Base-by-base conservation (phyloP, 2,797 vertebrate species). In the Sebastes aleutianus region DNA sequence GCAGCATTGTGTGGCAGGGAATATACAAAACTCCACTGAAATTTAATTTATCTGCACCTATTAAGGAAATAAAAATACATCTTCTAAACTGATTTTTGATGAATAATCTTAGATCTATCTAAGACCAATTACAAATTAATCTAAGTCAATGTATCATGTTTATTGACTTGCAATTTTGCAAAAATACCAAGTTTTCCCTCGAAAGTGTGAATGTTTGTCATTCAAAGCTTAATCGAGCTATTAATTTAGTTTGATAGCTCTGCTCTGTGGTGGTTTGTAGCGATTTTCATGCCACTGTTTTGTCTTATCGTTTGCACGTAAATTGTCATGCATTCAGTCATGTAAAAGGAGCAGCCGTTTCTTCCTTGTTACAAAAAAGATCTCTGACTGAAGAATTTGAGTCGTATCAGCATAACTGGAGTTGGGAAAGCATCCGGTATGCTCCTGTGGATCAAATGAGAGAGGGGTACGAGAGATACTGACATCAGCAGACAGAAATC, bases 401-500 rank as follows among this genome's bases (percentile, higher is more conserved):
- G 58, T 61, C 22, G n/a, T 27, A 74, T 85, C 71, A 83, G 80
- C 62, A 54, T 70, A 36, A 29, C 4, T 56, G 11, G 9, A 69
- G 66, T 57, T 79, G 7, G 66, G 69, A 70, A 73, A 76, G 13
- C 32, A 58, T 69, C 32, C 16, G 2, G 26, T 61, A 20, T 59
- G 59, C 32, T 66, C 27, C 50, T 3, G 29, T 43, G 22, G 65
- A 75, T 77, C 64, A 78, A 79, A 79, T 57, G 22, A 62, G 3
- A 20, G 50, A 80, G 32, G 47, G 65, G 79, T 43, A 9, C 56
- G 20, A 68, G 74, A 84, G 79, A 89, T 29, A 65, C 65, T 83
- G 80, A 81, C 85, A 53, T 86, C 82, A 85, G 79, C 85, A 83
- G 62, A 65, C 32, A 43, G 63, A 85, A 47, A 74, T 75, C 12